Conservation (phyloP, 23 tunicate species). For the Trididemnum nubilum region DNA sequence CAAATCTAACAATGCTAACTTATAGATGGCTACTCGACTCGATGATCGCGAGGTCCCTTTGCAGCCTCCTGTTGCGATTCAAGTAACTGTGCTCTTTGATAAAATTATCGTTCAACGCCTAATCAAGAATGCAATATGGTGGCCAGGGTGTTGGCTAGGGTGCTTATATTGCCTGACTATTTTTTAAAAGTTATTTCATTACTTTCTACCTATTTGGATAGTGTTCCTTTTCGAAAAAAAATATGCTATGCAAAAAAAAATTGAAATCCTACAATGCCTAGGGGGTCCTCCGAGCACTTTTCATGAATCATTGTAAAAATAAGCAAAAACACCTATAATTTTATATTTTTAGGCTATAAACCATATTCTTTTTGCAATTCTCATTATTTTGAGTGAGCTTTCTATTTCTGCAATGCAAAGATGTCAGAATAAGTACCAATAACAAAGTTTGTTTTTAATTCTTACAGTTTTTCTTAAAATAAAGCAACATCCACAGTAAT, state of each 20-base stretch:
- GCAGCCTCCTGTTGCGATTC: too few species aligned
- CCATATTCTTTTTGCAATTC: not conserved
- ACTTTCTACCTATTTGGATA: not conserved
- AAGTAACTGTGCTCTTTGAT: too few species aligned
- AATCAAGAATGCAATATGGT: too few species aligned
- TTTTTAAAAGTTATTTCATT: not conserved
- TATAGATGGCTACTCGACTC: too few species aligned
- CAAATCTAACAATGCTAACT: too few species aligned
- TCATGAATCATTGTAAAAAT: slow-evolving; percentile 3
- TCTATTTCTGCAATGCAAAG: too few species aligned
- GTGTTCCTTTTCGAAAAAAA: slow-evolving; percentile 13
- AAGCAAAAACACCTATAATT: not conserved
- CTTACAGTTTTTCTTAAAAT: too few species aligned
- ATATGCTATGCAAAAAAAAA: not conserved
- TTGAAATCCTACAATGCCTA: not conserved
- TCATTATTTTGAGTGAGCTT: not conserved
- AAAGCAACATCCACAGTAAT: not conserved
- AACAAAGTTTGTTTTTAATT: too few species aligned
- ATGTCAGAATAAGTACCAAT: too few species aligned
- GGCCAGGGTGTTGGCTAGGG: slow-evolving; percentile 5
- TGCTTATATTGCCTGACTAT: slow-evolving; percentile 4
- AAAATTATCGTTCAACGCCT: too few species aligned
- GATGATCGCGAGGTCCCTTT: too few species aligned
- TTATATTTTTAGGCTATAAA: not conserved
- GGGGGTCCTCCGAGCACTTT: not conserved